phyloP scores from a whole-genome alignment of 2,888 invertebrate species.

The Eucera pruinosa region DNA sequence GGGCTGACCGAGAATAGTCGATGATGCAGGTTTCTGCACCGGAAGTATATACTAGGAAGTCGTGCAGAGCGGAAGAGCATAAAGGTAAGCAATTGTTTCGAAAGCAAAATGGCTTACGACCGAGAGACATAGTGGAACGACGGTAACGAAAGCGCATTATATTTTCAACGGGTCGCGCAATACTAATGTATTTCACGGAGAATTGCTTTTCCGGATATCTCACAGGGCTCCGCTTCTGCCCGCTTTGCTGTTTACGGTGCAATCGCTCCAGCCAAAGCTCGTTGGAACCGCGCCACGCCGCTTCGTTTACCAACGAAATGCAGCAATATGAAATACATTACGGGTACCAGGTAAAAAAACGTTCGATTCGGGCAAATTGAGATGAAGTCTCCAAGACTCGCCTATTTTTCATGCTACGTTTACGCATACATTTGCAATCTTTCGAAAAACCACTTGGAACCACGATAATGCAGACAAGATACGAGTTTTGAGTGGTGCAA shows the following conservation, averaged over 20 bases:
- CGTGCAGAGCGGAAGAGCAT: background rate
- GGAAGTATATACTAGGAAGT: background rate
- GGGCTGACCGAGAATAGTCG: background rate
- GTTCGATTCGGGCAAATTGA: slow-evolving; percentile 54
- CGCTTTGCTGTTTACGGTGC: slow-evolving; percentile 61
- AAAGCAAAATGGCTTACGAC: slow-evolving; percentile 37
- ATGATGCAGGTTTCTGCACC: slow-evolving; percentile 33
- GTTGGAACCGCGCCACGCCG: slow-evolving; percentile 78
- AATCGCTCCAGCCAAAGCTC: slow-evolving; percentile 74
- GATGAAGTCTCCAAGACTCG: slow-evolving; percentile 23
- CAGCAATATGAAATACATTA: slow-evolving; percentile 76
- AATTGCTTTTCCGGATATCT: slow-evolving; percentile 71
- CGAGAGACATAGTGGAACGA: slow-evolving; percentile 5
- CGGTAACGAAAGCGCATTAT: slow-evolving; percentile 40
- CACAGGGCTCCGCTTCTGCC: slow-evolving; percentile 53
- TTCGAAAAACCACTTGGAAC: too few relatives aligned
- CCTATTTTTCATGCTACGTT: slow-evolving; percentile 1
- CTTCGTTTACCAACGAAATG: slow-evolving; percentile 71
- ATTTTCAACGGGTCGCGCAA: slow-evolving; percentile 50
- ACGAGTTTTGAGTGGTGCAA: too few relatives aligned
- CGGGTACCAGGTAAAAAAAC: slow-evolving; percentile 55
- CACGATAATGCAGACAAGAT: too few relatives aligned
- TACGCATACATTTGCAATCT: background rate
- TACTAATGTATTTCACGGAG: slow-evolving; percentile 66
- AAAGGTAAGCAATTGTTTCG: slow-evolving; percentile 54